phyloP scores from a whole-genome alignment of 2,888 invertebrate genomes.

The Ophioninae sp. region DNA sequence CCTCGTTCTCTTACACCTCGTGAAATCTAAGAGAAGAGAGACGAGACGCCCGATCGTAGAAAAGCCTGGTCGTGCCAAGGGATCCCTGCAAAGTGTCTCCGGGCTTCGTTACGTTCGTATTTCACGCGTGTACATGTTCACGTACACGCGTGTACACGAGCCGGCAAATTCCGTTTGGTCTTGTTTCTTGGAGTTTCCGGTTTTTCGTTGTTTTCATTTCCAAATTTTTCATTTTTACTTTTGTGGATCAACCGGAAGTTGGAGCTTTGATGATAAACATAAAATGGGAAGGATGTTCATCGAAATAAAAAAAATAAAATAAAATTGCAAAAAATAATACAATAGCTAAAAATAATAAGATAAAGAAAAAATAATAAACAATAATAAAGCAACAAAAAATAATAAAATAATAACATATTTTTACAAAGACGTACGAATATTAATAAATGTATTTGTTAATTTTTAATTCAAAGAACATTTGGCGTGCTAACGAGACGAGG shows the following conservation, averaged over 20 bases:
- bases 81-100: constrained; percentile 40
- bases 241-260: neutral
- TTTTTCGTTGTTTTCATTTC: neutral
- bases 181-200: neutral
- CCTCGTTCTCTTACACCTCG: constrained; percentile 23
- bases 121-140: neutral
- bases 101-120: constrained; percentile 43
- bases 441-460: too few species aligned
- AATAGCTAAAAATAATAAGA: neutral
- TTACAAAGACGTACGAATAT: too few species aligned
- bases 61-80: constrained; percentile 29
- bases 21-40: constrained; percentile 29
- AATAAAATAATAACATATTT: too few species aligned
- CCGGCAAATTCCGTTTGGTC: neutral
- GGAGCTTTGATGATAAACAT: neutral
- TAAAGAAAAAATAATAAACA: too few species aligned
- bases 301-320: neutral
- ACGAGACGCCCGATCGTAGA: constrained; percentile 30
- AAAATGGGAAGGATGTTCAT: neutral
- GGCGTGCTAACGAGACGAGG: neutral
- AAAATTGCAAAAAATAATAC: neutral
- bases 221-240: neutral
- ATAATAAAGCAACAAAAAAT: too few species aligned
- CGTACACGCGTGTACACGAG: neutral
- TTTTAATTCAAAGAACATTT: neutral